phyloP scores from a whole-genome alignment of 1,140 invertebrate genomes.

The Drosophila chauvacae region DNA sequence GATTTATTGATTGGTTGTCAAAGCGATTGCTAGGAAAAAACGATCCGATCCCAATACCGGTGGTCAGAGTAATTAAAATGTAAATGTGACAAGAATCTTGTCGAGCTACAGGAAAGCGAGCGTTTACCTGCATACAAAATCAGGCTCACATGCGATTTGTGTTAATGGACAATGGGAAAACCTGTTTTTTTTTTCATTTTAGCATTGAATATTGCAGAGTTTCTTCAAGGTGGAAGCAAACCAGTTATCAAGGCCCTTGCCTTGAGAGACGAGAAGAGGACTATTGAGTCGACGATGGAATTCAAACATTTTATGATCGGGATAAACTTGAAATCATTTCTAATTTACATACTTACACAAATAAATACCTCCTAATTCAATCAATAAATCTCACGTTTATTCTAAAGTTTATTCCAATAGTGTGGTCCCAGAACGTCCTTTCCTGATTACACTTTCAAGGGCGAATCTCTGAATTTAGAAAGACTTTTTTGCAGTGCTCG shows the following conservation, averaged over 20 bases:
- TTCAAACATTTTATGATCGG: too few species aligned
- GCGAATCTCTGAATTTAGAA: neutral
- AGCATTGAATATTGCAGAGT: neutral
- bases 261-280: too few species aligned
- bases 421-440: too few species aligned
- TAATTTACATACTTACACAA: too few species aligned
- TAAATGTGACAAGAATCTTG: constrained; percentile 47
- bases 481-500: constrained; percentile 15
- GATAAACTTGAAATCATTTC: too few species aligned
- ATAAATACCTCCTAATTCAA: too few species aligned
- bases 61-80: constrained; percentile 63
- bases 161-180: neutral
- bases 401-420: too few species aligned
- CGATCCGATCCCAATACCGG: neutral
- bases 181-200: neutral
- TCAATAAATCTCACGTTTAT: too few species aligned
- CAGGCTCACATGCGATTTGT: constrained; percentile 18
- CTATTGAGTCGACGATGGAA: too few species aligned
- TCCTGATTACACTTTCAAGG: neutral
- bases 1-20: constrained; percentile 79
- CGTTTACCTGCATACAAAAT: constrained; percentile 11
- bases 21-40: constrained; percentile 51
- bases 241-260: too few species aligned
- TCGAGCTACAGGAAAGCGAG: neutral
- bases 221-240: neutral